Conservation (phyloP, 2,888 invertebrate genomes). For the Sarcophaga carnaria region DNA sequence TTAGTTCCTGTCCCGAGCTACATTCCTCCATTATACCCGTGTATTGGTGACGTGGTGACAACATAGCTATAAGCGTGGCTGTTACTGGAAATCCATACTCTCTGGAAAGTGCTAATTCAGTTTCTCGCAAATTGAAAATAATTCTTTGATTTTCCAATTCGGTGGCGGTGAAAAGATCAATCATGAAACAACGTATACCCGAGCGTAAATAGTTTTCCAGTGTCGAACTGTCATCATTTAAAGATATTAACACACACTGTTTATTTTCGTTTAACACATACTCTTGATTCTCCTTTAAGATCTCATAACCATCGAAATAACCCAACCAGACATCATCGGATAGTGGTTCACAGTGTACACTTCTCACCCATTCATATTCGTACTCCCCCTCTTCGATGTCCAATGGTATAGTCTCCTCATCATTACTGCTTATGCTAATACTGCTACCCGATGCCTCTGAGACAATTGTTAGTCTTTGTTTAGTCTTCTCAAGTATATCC, state of each 20-base stretch:
- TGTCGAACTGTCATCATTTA: constrained; percentile 18
- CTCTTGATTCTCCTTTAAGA: constrained; percentile 69
- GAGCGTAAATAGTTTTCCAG: constrained; percentile 63
- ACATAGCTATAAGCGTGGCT: constrained; percentile 74
- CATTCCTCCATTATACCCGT: constrained; percentile 72
- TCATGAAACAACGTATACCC: constrained; percentile 75
- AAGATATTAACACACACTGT: constrained; percentile 74
- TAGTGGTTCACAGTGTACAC: constrained; percentile 3
- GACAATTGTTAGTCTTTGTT: background rate
- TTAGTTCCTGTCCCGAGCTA: constrained; percentile 49
- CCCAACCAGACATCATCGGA: constrained; percentile 73
- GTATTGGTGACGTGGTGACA: constrained; percentile 77
- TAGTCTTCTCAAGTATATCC: constrained; percentile 19
- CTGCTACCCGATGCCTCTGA: background rate
- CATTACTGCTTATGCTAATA: background rate
- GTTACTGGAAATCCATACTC: constrained; percentile 75
- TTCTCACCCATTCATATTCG: background rate
- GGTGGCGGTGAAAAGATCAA: constrained; percentile 76
- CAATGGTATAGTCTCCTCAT: constrained; percentile 1
- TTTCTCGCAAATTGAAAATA: constrained; percentile 75
- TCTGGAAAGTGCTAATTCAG: constrained; percentile 73
- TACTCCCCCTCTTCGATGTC: constrained; percentile 6
- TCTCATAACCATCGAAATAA: constrained; percentile 74
- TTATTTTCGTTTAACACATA: constrained; percentile 71
- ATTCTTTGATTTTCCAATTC: constrained; percentile 73